Evolutionary conservation across 2,888 invertebrate genomes (phyloP).

Genomic region (Rotaria sp.): DNA sequence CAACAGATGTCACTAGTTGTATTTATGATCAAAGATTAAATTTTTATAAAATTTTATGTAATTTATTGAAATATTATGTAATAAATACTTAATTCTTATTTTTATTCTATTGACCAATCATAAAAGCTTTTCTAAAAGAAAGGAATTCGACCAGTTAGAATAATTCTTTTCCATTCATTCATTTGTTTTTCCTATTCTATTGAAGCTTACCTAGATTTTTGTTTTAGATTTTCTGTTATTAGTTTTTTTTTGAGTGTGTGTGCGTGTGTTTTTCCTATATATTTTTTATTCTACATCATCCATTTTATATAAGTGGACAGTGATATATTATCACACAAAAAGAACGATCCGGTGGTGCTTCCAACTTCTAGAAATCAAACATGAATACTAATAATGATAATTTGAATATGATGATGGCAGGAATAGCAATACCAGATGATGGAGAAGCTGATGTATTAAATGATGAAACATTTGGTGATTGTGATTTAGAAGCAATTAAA

Average conservation of each 20-base stretch:
- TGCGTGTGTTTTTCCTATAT: not conserved
- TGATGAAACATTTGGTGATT: slow-evolving; percentile 30
- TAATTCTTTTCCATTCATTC: not conserved
- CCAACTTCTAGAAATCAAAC: not conserved
- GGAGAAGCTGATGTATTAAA: not conserved
- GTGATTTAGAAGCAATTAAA: not conserved
- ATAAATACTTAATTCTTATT: not conserved
- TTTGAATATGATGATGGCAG: not conserved
- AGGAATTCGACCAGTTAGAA: not conserved
- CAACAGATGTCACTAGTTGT: not conserved
- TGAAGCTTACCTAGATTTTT: not conserved
- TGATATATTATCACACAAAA: not conserved
- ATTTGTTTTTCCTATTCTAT: not conserved
- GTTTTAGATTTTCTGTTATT: not conserved
- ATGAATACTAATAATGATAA: not conserved
- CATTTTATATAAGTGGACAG: not conserved
- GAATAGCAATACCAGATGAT: not conserved
- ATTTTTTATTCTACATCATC: not conserved
- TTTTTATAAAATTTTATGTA: not conserved
- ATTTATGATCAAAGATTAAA: not conserved
- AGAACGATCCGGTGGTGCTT: not conserved
- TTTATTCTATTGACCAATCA: not conserved
- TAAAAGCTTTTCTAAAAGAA: not conserved
- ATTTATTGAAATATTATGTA: not conserved
- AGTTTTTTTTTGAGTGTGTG: not conserved